Evolutionary conservation across 92 coral and sea anemone species (phyloP), one percentile per base, ranked within the genome.

Genomic region (Ricordea florida): DNA sequence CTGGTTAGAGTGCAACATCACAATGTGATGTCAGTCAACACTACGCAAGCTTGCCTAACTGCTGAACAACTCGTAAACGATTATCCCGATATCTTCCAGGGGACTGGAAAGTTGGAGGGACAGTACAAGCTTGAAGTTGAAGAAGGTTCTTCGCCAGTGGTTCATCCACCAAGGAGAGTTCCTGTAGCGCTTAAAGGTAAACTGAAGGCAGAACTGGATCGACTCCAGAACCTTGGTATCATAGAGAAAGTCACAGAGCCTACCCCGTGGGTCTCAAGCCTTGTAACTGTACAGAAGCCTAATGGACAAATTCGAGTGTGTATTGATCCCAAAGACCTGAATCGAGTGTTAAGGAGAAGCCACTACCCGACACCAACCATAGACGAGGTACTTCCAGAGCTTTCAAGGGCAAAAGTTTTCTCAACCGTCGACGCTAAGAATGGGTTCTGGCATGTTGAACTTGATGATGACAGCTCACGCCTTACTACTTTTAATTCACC

Each of bases 281-380:
- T 75, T 55, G 73, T 61, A 2, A 32, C 22, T 14, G 72, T 26
- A 2, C 49, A 36, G 36, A 75, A 75, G 38, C 36, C 53, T 23
- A 62, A 42, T 29, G 73, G 73, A 10, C 72, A 62, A 22, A 5
- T 62, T 3, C 29, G 63, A 7, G 38, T 75, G 17, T 61, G 82
- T 10, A 24, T 75, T 1, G 63, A 75, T n/a, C 82, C 73, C 0
- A 75, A 62, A 35, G 73, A 75, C 25, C 47, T 62, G 24, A 61
- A 75, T 23, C 6, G 23, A 10, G 51, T 31, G 0, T 33, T 48
- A 0, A 25, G 21, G 30, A 32, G 73, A 20, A 62, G 73, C 28
- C 82, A 48, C 52, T 76, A 76, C 35, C 82, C 73, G 0, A 76
- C 37, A 2, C 64, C 48, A 0, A 62, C 73, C 0, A 76, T 76